phyloP scores from a whole-genome alignment of 1,140 invertebrate genomes.

The Babylonia areolata region DNA sequence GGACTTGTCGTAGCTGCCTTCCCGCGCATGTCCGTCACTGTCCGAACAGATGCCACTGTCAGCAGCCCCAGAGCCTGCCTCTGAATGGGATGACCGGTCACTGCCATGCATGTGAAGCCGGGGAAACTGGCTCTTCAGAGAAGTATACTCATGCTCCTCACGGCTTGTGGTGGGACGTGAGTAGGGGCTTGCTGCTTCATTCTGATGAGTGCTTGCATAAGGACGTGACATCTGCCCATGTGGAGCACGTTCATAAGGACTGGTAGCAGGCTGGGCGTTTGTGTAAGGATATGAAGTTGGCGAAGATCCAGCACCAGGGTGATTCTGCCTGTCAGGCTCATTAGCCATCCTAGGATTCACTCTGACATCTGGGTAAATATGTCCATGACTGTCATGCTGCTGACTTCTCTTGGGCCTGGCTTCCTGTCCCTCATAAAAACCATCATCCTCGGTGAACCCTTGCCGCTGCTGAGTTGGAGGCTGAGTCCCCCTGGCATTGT shows the following conservation, averaged over 20 bases:
- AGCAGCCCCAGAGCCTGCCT: conserved; percentile 39
- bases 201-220: background rate
- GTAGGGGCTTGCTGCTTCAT: background rate
- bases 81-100: conserved; percentile 42
- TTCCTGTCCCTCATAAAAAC: conserved; percentile 17
- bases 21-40: conserved; percentile 39
- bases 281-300: background rate
- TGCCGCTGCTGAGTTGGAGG: background rate
- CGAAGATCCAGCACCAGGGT: background rate
- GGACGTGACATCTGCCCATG: background rate
- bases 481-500: background rate
- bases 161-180: background rate
- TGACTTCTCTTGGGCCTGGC: background rate
- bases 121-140: conserved; percentile 5
- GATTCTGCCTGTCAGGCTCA: background rate
- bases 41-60: conserved; percentile 52
- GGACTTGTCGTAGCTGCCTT: conserved; percentile 38
- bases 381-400: background rate
- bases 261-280: background rate
- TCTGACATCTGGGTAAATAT: conserved; percentile 21
- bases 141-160: background rate
- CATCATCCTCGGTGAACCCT: background rate
- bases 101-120: conserved; percentile 42
- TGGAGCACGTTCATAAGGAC: background rate
- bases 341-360: background rate